Evolutionary conservation across 2,797 vertebrate species (phyloP).

Genomic region (Tachyglossus aculeatus): DNA sequence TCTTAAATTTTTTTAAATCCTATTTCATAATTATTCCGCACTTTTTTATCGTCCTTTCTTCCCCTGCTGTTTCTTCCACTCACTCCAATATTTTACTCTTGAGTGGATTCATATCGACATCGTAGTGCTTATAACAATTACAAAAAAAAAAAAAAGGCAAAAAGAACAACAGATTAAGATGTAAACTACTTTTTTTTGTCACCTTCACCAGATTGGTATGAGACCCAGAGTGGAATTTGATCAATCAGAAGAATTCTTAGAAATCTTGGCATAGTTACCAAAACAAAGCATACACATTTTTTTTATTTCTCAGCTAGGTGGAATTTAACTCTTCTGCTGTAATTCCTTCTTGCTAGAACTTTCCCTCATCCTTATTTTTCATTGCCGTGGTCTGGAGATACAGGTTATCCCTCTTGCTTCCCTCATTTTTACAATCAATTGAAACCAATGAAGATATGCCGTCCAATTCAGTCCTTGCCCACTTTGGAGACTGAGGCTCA

Average conservation of each 20-base stretch:
- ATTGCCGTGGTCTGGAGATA: too few species aligned
- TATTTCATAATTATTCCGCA: constrained; percentile 42
- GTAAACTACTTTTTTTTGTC: constrained; percentile 23
- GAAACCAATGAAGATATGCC: too few species aligned
- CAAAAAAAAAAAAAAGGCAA: constrained; percentile 41
- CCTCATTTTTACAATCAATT: too few species aligned
- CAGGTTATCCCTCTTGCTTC: too few species aligned
- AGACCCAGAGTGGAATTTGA: constrained; percentile 4
- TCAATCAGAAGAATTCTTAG: constrained; percentile 6
- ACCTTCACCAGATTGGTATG: background rate
- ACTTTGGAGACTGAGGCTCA: too few species aligned
- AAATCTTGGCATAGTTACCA: background rate
- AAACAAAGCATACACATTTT: too few species aligned
- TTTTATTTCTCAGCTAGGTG: too few species aligned
- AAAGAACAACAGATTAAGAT: constrained; percentile 37
- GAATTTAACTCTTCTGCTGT: too few species aligned
- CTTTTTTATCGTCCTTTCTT: constrained; percentile 46
- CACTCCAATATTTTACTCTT: constrained; percentile 38
- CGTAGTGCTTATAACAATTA: constrained; percentile 39
- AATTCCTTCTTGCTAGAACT: too few species aligned
- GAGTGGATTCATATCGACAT: constrained; percentile 52
- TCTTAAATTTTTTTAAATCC: constrained; percentile 34
- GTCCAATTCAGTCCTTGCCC: too few species aligned
- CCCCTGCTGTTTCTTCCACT: constrained; percentile 43
- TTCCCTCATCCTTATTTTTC: too few species aligned